Evolutionary conservation across 2,797 vertebrate species (phyloP).

Genomic region (Semaprochilodus insignis): DNA sequence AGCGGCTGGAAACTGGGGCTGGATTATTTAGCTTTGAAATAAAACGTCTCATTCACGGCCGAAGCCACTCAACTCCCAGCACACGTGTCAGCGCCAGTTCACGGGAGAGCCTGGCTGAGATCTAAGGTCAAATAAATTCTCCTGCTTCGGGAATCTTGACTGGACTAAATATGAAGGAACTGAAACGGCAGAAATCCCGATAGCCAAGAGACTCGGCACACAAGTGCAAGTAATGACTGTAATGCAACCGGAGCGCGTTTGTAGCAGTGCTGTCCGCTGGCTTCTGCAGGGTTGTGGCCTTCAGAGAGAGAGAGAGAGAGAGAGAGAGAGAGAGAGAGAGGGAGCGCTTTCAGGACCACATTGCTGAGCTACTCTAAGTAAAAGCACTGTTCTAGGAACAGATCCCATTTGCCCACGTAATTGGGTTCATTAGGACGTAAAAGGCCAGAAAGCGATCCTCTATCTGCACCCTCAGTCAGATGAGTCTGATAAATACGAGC

Average conservation of each 20-base stretch:
- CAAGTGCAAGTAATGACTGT: neutral
- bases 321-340: no score
- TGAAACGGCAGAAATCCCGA: neutral
- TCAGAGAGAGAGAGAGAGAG: neutral
- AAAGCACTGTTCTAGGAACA: constrained; percentile 16
- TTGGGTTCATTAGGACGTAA: constrained; percentile 23
- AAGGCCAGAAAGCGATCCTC: constrained; percentile 11
- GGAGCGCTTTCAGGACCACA: neutral
- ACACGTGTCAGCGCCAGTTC: no score
- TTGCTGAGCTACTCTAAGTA: neutral
- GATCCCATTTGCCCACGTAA: constrained; percentile 24
- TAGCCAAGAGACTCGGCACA: neutral
- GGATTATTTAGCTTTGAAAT: constrained; percentile 44
- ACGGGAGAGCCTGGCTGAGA: no score
- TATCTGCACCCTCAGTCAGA: constrained; percentile 6
- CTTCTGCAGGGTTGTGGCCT: neutral
- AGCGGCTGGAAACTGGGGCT: constrained; percentile 60
- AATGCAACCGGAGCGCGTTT: neutral
- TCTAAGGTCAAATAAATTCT: neutral
- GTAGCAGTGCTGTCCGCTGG: neutral
- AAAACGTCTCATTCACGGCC: constrained; percentile 10
- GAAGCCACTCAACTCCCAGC: neutral
- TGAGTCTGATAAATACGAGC: neutral
- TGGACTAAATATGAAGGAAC: neutral
- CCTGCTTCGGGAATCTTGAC: no score